These are phyloP conservation scores for Drosophila lacertosa DNA, from an alignment of 1,140 invertebrate species.

Conservation along the genomic window DNA sequence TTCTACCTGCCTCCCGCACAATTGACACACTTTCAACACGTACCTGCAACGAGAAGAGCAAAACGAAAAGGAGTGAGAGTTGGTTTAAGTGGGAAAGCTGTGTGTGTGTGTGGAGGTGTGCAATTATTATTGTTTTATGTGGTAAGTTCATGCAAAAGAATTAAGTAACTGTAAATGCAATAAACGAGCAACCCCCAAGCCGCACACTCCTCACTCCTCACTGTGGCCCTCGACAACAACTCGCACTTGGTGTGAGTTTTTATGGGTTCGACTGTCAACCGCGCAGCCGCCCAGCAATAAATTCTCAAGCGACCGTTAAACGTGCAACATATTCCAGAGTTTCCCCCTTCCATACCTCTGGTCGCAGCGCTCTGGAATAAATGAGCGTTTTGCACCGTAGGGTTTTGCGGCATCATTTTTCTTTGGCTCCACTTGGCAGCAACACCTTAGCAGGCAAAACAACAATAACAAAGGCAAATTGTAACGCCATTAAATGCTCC, in stretches of 20 bases:
- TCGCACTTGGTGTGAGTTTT: conserved; percentile 48
- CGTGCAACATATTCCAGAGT: conserved; percentile 71
- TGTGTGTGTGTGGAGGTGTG: conserved; percentile 38
- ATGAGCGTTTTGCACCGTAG: conserved; percentile 73
- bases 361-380: conserved; percentile 52
- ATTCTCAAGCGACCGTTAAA: conserved; percentile 71
- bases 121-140: conserved; percentile 80
- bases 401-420: conserved; percentile 73
- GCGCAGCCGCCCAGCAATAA: conserved; percentile 71
- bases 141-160: conserved; percentile 80
- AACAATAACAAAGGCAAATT: conserved; percentile 77
- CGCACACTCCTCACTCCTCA: too few species aligned
- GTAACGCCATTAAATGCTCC: conserved; percentile 67
- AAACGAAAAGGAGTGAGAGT: conserved; percentile 18
- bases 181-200: conserved; percentile 54
- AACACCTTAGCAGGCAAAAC: conserved; percentile 16
- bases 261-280: conserved; percentile 79
- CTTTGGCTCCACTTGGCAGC: conserved; percentile 22
- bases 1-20: conserved; percentile 47
- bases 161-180: conserved; percentile 79
- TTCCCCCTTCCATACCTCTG: background rate
- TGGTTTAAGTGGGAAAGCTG: background rate
- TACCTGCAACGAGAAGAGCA: conserved; percentile 44
- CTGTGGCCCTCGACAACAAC: conserved; percentile 1
- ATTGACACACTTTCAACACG: conserved; percentile 29